phyloP scores from a whole-genome alignment of 2,888 invertebrate species.

The Nipponacmea schrenckii region DNA sequence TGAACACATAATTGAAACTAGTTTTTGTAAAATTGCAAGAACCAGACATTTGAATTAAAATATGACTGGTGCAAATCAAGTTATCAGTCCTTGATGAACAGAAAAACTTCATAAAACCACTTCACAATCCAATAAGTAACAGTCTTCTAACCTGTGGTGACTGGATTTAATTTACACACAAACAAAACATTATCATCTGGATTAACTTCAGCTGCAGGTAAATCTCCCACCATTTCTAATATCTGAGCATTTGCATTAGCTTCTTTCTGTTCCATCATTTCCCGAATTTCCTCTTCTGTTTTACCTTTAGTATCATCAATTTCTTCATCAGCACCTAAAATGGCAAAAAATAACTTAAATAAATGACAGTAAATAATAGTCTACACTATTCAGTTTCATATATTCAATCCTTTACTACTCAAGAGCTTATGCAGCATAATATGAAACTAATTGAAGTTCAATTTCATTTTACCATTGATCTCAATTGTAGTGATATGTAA shows the following conservation, averaged over 20 bases:
- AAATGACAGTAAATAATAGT: neutral
- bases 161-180: conserved; percentile 98
- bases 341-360: conserved; percentile 81
- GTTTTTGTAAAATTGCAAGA: too few species aligned
- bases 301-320: conserved; percentile 90
- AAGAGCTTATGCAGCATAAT: too few species aligned
- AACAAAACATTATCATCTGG: conserved; percentile 99
- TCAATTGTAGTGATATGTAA: too few species aligned
- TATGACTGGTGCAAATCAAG: too few species aligned
- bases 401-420: too few species aligned
- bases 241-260: conserved; percentile 97
- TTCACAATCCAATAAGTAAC: too few species aligned
- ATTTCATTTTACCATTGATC: too few species aligned
- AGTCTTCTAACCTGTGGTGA: conserved; percentile 80
- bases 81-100: too few species aligned
- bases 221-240: conserved; percentile 94
- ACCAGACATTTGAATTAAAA: too few species aligned
- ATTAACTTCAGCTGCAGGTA: conserved; percentile 96
- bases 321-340: conserved; percentile 85
- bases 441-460: too few species aligned
- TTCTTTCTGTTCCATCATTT: conserved; percentile 88
- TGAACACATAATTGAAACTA: too few species aligned
- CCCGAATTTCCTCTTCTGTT: conserved; percentile 84
- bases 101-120: too few species aligned
- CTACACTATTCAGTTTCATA: neutral